Base-by-base conservation (phyloP, 2,888 invertebrate genomes). In the Adineta ricciae region DNA sequence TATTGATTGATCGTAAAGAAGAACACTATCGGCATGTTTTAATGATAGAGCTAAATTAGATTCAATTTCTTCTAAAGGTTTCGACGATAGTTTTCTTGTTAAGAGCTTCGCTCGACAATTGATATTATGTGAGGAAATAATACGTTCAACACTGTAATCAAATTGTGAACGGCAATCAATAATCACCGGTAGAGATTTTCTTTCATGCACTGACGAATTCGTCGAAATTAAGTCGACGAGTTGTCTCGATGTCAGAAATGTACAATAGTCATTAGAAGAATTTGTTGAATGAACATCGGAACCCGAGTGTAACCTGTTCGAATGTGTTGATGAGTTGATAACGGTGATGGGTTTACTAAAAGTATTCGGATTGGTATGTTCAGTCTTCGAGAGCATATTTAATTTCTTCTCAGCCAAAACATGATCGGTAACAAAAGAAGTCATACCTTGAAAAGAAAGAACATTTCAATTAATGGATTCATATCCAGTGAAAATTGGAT, bases 1-100 rank as follows among this genome's bases (percentile, higher is more conserved):
- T 38, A 41, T 78, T 78, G 78, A 78, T 78, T 78, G 78, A 78
- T 78, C 78, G n/a, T 78, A 78, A 24, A 78, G 41, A n/a, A 78
- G 38, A 78, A 78, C 41, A 78, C 21, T 41, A 78, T 78, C 78
- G 14, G 78, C 38, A 41, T 41, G 38, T 11, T n/a, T 78, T 78
- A 78, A 41, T 14, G 24, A 21, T 38, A 14, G 0, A 36, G 78
- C 24, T n/a, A 78, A 32, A 41, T 41, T 38, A 14, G 21, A n/a
- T n/a, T 41, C 38, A n/a, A 78, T n/a, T 24, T 78, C 78, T 78
- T 78, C 78, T 41, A 78, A 78, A 78, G 41, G 24, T 78, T 78
- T 78, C n/a, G 41, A 41, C 4, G 11, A 0, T 78, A 78, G 14
- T 24, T 41, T 38, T 78, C n/a, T 38, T 3, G 78, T 41, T 32